Evolutionary conservation across 1,140 invertebrate genomes (phyloP).

Genomic region (Tetramorium alpestre): DNA sequence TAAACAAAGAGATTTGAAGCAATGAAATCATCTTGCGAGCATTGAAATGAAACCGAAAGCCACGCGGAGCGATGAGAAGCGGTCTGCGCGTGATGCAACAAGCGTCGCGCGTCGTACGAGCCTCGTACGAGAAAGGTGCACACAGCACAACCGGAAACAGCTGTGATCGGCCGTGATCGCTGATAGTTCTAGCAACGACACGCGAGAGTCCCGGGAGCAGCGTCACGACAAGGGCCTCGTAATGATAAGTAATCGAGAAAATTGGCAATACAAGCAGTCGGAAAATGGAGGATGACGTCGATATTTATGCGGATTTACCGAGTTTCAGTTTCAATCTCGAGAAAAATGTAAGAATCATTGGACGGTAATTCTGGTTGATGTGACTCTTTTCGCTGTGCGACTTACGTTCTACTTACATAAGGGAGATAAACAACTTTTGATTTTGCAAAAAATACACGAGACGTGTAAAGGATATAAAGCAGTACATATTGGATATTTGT

Average conservation of each 20-base stretch:
- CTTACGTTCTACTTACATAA: background rate
- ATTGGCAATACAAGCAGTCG: no score
- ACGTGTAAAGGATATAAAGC: background rate
- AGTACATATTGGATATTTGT: background rate
- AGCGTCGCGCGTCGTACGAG: background rate
- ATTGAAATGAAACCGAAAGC: no score
- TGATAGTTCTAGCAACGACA: background rate
- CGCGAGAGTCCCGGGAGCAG: background rate
- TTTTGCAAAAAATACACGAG: background rate
- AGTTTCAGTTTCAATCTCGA: conserved; percentile 50
- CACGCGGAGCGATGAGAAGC: no score
- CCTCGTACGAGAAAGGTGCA: background rate
- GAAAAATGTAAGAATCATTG: conserved; percentile 64
- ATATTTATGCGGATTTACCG: conserved; percentile 81
- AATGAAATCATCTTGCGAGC: no score
- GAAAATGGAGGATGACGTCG: conserved; percentile 79
- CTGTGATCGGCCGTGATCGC: background rate
- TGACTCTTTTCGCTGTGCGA: background rate
- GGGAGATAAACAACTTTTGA: background rate
- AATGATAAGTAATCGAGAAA: background rate
- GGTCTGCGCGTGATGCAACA: background rate
- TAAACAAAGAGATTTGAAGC: no score
- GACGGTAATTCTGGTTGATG: background rate
- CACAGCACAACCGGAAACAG: background rate
- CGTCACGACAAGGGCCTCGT: background rate